Conservation (phyloP, 2,113 vertebrate species). For the Tachysurus vachellii region DNA sequence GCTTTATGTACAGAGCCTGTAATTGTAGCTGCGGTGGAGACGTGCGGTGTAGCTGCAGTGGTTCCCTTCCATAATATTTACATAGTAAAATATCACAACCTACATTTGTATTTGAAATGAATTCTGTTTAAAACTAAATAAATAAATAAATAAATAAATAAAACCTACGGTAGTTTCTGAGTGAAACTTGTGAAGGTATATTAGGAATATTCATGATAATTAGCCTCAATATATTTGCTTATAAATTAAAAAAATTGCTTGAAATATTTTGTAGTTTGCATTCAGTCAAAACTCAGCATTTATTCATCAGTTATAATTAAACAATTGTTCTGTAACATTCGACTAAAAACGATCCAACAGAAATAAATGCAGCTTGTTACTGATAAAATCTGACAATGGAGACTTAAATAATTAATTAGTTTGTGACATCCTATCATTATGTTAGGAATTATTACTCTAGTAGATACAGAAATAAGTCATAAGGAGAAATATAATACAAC, state of each 20-base stretch:
- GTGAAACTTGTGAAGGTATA: neutral
- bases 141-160: no score
- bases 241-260: neutral
- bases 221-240: neutral
- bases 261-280: neutral
- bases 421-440: neutral
- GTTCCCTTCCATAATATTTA: no score
- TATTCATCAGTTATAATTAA: no score
- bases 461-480: neutral
- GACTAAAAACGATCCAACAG: neutral
- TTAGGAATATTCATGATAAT: neutral
- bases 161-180: no score
- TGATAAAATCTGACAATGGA: neutral
- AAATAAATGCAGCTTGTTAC: neutral
- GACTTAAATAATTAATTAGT: neutral
- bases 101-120: no score
- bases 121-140: no score
- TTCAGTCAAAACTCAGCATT: no score
- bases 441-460: neutral
- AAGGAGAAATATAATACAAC: neutral
- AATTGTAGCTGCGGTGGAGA: constrained; percentile 31
- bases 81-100: neutral
- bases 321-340: neutral
- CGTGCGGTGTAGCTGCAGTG: no score
- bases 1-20: constrained; percentile 5